These are phyloP conservation scores for Actenoides hombroni DNA, from an alignment of 2,113 vertebrate species.

Conservation along the genomic window DNA sequence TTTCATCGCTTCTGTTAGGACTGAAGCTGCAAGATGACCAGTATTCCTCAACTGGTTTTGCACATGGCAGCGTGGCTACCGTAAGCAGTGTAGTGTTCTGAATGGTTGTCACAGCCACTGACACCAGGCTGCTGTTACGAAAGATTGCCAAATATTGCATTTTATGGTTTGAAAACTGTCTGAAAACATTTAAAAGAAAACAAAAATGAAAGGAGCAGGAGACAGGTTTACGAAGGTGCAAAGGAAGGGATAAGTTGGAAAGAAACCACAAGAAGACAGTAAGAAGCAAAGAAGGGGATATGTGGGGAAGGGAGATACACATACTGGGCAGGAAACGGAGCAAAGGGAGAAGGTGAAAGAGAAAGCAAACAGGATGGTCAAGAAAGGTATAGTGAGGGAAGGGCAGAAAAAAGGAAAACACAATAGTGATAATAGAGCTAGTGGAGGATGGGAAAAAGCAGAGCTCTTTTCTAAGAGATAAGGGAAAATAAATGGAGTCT, in stretches of 20 bases:
- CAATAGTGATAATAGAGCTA: not conserved
- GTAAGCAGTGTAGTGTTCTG: not conserved
- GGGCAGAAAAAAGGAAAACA: not conserved
- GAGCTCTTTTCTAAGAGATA: slow-evolving; percentile 2
- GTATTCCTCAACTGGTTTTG: not conserved
- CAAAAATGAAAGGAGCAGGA: not conserved
- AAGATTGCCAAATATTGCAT: not conserved
- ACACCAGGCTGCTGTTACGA: not conserved
- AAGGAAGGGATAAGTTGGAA: not conserved
- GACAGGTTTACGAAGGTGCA: not conserved
- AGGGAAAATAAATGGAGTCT: slow-evolving; percentile 7
- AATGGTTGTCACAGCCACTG: not conserved
- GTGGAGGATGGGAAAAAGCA: not conserved
- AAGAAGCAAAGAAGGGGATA: slow-evolving; percentile 18
- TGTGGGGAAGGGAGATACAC: not conserved
- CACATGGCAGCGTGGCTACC: not conserved
- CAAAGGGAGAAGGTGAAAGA: not conserved
- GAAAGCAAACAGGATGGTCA: not conserved
- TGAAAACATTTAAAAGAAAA: not conserved
- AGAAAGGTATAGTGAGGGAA: not conserved
- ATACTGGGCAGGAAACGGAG: not conserved
- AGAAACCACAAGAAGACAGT: not conserved
- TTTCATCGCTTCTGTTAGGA: not conserved
- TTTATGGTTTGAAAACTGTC: not conserved
- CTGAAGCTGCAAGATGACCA: not conserved